Percentiles rank a stretch among this genome's conserved stretches.
These are phyloP conservation scores for Synanthedon andrenaeformis DNA, from an alignment of 2,888 invertebrate genomes.

Conservation along the genomic window DNA sequence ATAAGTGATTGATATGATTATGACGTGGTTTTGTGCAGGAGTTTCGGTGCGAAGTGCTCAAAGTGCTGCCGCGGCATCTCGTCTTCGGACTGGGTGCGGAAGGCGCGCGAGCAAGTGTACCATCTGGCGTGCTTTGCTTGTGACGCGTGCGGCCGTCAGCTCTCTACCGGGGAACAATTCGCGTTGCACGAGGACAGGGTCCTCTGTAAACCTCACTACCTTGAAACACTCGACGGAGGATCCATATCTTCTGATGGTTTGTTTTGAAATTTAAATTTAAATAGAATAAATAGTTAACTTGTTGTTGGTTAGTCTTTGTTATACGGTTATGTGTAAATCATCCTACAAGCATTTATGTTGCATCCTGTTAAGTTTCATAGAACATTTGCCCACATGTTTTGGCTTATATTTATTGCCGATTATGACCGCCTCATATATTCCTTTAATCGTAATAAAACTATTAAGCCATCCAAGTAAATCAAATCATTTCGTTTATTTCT, in stretches of 20 bases:
- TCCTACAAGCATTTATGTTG: not conserved
- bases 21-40: constrained; percentile 72
- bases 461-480: no score
- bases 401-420: no score
- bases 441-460: no score
- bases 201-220: constrained; percentile 96
- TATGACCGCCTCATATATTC: no score
- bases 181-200: constrained; percentile 94
- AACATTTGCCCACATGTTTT: no score
- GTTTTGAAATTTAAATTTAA: constrained; percentile 15
- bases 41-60: constrained; percentile 96
- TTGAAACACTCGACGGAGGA: constrained; percentile 93
- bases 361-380: no score
- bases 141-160: constrained; percentile 92
- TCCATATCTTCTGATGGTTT: constrained; percentile 90
- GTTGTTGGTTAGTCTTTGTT: not conserved
- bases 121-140: constrained; percentile 99
- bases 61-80: constrained; percentile 95
- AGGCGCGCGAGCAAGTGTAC: constrained; percentile 94
- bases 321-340: not conserved
- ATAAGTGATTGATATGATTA: not conserved
- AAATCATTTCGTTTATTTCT: no score
- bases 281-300: constrained; percentile 10
- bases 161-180: constrained; percentile 97
- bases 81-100: constrained; percentile 97